Conservation (phyloP, 2,797 vertebrate species). For the Sebastes baramenuke region DNA sequence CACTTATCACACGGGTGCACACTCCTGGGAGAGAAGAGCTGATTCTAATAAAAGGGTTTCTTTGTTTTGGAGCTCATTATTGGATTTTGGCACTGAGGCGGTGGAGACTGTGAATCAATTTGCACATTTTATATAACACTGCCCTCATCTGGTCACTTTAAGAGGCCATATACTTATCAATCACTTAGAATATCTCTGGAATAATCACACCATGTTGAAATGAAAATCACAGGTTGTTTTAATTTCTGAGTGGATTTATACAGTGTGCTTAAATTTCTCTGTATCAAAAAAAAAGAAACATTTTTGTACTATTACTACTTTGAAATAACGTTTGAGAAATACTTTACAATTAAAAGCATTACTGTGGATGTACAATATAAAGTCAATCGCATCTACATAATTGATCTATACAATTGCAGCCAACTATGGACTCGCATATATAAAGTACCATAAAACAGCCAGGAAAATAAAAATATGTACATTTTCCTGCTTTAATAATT, state of each 20-base stretch:
- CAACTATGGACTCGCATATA: slow-evolving; percentile 42
- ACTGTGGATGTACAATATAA: slow-evolving; percentile 83
- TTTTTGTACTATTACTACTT: slow-evolving; percentile 55
- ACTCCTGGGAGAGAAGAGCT: neutral
- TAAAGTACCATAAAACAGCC: slow-evolving; percentile 71
- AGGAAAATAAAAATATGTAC: slow-evolving; percentile 70
- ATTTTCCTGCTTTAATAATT: slow-evolving; percentile 66
- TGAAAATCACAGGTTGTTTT: slow-evolving; percentile 65
- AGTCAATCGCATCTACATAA: slow-evolving; percentile 79
- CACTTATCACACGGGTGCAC: neutral
- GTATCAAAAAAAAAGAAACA: slow-evolving; percentile 56
- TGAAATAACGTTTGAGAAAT: slow-evolving; percentile 81
- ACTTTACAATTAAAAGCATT: slow-evolving; percentile 88
- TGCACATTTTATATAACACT: slow-evolving; percentile 40
- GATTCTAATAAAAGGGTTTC: neutral
- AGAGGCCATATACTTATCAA: neutral
- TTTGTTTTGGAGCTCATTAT: neutral
- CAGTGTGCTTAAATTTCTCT: slow-evolving; percentile 67
- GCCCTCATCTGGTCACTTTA: slow-evolving; percentile 51
- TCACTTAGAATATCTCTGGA: neutral
- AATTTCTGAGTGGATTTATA: slow-evolving; percentile 65
- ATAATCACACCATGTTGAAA: slow-evolving; percentile 6
- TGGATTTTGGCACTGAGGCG: neutral
- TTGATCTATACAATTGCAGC: slow-evolving; percentile 77
- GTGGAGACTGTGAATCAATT: neutral